Conservation (phyloP, 2,888 invertebrate genomes). For the Marronus borbonicus region DNA sequence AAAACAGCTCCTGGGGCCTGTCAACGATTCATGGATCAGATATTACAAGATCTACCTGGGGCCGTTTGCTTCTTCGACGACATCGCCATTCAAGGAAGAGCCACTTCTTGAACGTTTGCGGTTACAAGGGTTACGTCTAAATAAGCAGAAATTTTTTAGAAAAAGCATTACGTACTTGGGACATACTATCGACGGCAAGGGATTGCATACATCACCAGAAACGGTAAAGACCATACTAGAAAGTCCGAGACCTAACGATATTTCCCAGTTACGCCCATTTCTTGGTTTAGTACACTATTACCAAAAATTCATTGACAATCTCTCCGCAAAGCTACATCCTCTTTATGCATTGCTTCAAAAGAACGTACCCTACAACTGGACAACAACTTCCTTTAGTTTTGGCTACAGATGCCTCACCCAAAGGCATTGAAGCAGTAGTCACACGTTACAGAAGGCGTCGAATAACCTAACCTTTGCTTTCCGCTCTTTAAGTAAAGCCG, state of each 20-base stretch:
- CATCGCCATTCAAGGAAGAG: background rate
- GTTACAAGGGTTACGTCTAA: background rate
- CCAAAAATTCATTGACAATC: background rate
- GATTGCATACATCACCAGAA: too few species aligned
- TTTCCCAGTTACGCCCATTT: too few species aligned
- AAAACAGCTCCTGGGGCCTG: conserved; percentile 54
- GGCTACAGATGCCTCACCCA: conserved; percentile 31
- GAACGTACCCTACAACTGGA: background rate
- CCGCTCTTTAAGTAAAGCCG: conserved; percentile 48
- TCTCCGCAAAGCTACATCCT: conserved; percentile 31
- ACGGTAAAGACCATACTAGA: too few species aligned
- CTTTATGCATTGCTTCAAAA: conserved; percentile 39
- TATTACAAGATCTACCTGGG: background rate
- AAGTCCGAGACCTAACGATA: too few species aligned
- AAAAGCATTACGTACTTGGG: too few species aligned
- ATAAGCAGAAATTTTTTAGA: too few species aligned
- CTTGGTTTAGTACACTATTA: too few species aligned
- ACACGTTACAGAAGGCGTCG: conserved; percentile 50
- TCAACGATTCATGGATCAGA: too few species aligned
- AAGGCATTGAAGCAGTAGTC: conserved; percentile 49
- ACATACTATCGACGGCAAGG: too few species aligned
- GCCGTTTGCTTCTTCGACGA: background rate
- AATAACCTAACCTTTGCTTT: conserved; percentile 54
- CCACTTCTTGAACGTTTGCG: background rate
- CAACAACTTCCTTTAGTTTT: conserved; percentile 35